phyloP scores from a whole-genome alignment of 1,140 invertebrate species.

The Plectrocnemia conspersa region DNA sequence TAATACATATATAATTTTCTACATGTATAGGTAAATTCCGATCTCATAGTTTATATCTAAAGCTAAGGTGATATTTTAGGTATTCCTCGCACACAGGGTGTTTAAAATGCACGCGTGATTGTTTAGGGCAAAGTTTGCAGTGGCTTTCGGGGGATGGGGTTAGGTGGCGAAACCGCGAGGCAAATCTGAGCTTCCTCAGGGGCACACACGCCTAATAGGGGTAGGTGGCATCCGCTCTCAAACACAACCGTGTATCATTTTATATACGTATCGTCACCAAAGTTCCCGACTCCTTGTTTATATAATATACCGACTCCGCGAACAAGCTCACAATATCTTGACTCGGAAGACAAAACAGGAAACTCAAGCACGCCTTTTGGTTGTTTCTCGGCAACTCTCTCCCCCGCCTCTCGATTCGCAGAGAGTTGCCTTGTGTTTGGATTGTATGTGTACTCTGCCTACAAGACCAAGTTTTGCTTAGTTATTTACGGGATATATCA shows the following conservation, averaged over 20 bases:
- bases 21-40: too few relatives aligned
- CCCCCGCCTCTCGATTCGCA: too few relatives aligned
- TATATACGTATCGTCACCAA: constrained; percentile 32
- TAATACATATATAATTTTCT: too few relatives aligned
- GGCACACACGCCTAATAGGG: constrained; percentile 22
- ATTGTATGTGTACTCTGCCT: constrained; percentile 31
- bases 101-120: background rate
- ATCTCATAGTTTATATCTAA: too few relatives aligned
- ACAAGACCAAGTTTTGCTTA: constrained; percentile 34
- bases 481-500: constrained; percentile 34
- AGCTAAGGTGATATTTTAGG: too few relatives aligned
- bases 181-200: constrained; percentile 10
- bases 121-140: background rate
- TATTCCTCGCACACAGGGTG: background rate
- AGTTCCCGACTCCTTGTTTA: constrained; percentile 32
- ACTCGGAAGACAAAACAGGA: constrained; percentile 33
- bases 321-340: constrained; percentile 34
- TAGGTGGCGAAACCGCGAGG: constrained; percentile 1
- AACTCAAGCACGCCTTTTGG: constrained; percentile 37
- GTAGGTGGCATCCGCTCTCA: constrained; percentile 1
- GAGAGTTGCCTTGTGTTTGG: too few relatives aligned
- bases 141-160: too few relatives aligned
- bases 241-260: constrained; percentile 30
- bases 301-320: constrained; percentile 29
- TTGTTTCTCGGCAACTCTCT: constrained; percentile 27